Base-by-base conservation (phyloP, 2,113 vertebrate species). In the Entomyzon cyanotis region DNA sequence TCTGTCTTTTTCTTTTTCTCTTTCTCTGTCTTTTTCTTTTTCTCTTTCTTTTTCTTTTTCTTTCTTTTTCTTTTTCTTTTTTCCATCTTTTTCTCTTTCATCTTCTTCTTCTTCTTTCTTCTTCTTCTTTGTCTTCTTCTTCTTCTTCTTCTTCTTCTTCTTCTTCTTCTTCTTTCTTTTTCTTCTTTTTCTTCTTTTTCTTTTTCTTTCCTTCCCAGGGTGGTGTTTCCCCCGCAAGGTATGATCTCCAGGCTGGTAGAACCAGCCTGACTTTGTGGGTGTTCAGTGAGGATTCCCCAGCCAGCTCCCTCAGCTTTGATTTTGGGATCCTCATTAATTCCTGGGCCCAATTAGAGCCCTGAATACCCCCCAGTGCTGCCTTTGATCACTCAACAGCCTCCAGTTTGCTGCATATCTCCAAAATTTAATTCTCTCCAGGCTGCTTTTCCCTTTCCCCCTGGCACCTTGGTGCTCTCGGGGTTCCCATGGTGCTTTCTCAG, bases 401-500 rank as follows among this genome's bases (percentile, higher is more conserved):
- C 69, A 52, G 27, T 56, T 65, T 46, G 35, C 46, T 82, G 55
- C 11, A 1, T 4, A 10, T 49, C n/a, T 82, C 50, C 33, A 10
- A 62, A 82, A 15, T 69, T 73, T 55, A 0, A 0, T 47, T 35
- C 14, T 55, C 70, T 74, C 27, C 1, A 3, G 59, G 46, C 49
- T 63, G 31, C 20, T 77, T 33, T 39, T 80, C 63, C 49, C 21
- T 80, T 62, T 56, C 33, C 20, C 67, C 31, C 27, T 1, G 0
- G 31, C 28, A 65, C 7, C 25, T 22, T 30, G 24, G 10, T 42
- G 17, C 52, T n/a, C 18, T 53, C 69, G 2, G 5, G 13, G 58
- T 62, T 56, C 47, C 33, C 3, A 2, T 0, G 0, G 46, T 0
- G 0, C 62, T 49, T 25, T 39, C 49, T 77, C 69, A 64, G 60